Base-by-base conservation (phyloP, 2,888 invertebrate genomes). In the Petrolisthes manimaculis region DNA sequence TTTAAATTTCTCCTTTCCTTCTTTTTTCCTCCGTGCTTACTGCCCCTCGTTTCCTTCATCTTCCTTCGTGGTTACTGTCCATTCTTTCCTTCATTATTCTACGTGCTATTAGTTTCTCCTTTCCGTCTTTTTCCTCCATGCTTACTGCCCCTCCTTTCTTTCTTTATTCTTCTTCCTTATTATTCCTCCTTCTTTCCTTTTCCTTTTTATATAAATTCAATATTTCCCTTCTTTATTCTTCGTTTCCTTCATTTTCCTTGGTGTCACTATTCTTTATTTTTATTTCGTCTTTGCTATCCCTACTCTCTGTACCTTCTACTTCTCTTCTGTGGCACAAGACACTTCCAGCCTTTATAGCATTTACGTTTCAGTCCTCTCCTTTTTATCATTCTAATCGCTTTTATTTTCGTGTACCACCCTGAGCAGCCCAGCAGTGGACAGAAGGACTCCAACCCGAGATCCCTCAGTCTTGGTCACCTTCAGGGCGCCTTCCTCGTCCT, bases 401-500 rank as follows among this genome's bases (percentile, higher is more conserved):
- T 61, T 1, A 61, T 1, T 61, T 3, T 61, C 61, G 12, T 61
- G 1, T 61, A 61, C 61, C 18, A 61, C 18, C 18, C 12, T 61
- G 9, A 12, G 18, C 9, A 12, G 9, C 18, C 9, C 61, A 9
- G 18, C 12, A 61, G 61, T 61, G 75, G 37, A 6, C 37, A 5
- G 0, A 6, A 54, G 69, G 87, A 56, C 5, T 84, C 84, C 14
- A 75, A 24, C 12, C 80, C 75, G 3, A 56, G 51, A 53, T 54
- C 84, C 6, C 80, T 88, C 18, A 75, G 55, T 12, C 75, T 88
- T 18, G 74, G 56, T n/a, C 88, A 88, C 24, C 75, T 88, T 9
- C 81, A 88, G 14, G 88, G 88, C 18, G 80, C 84, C 75, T 88
- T 84, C 67, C 54, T 88, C 53, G 24, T 84, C 81, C 53, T 67